phyloP scores from a whole-genome alignment of 2,113 vertebrate genomes.

The Rhineura floridana region DNA sequence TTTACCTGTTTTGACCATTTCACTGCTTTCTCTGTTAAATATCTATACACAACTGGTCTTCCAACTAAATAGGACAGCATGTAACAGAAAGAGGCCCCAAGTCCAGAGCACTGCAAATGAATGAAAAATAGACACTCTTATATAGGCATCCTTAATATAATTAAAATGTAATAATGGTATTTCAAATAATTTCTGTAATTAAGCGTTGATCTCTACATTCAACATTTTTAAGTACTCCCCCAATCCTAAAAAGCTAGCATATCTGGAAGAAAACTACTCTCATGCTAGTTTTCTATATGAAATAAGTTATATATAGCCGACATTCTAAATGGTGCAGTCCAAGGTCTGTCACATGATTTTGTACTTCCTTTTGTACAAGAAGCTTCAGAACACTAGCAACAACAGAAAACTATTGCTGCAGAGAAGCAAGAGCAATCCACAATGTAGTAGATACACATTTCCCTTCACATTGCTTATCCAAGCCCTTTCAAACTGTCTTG shows the following conservation, averaged over 20 bases:
- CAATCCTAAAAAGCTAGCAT: neutral
- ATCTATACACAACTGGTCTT: constrained; percentile 94
- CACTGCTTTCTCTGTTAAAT: constrained; percentile 92
- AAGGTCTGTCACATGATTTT: neutral
- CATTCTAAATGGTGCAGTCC: neutral
- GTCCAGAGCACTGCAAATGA: constrained; percentile 89
- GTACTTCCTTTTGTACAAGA: neutral
- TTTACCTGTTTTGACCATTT: constrained; percentile 98
- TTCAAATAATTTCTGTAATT: neutral
- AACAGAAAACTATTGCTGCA: neutral
- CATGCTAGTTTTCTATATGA: neutral
- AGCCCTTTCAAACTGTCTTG: neutral
- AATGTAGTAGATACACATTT: neutral
- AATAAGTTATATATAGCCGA: neutral
- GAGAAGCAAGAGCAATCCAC: too few relatives aligned
- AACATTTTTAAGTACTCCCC: neutral
- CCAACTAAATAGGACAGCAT: constrained; percentile 97
- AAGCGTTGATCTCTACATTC: neutral
- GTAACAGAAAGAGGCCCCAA: constrained; percentile 97
- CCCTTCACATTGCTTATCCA: neutral
- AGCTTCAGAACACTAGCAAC: neutral
- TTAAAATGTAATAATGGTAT: neutral
- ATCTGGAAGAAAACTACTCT: neutral
- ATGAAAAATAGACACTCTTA: constrained; percentile 7
- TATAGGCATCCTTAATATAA: neutral